Evolutionary conservation across 92 coral and sea anemone species (phyloP).

Genomic region (Paragorgia papillata): DNA sequence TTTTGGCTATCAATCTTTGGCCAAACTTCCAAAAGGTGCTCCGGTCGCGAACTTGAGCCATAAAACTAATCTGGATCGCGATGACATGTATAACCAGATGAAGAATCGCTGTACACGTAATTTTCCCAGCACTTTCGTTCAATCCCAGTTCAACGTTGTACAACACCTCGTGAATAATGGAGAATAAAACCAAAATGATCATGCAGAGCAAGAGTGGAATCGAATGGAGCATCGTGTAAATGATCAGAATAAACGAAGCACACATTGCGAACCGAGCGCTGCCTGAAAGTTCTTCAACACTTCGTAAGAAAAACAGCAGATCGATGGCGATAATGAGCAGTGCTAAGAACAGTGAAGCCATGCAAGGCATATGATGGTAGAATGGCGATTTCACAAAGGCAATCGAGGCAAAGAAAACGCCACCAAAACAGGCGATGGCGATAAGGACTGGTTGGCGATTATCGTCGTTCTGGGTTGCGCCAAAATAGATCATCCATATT

Average conservation of each 20-base stretch:
- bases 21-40: conserved; percentile 99
- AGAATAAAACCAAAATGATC: conserved; percentile 77
- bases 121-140: conserved; percentile 38
- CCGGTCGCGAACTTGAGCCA: conserved; percentile 99
- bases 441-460: conserved; percentile 66
- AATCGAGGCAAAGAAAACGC: conserved; percentile 67
- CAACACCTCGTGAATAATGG: conserved; percentile 88
- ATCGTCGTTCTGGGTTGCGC: conserved; percentile 53
- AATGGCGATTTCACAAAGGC: conserved; percentile 81
- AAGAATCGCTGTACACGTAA: conserved; percentile 72
- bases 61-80: conserved; percentile 91
- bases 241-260: conserved; percentile 86
- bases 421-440: conserved; percentile 75
- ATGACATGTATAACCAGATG: conserved; percentile 91
- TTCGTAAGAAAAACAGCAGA: conserved; percentile 68
- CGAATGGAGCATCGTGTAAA: conserved; percentile 92
- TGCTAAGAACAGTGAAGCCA: conserved; percentile 77
- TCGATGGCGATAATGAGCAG: conserved; percentile 76
- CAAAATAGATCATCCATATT: conserved; percentile 93
- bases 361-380: conserved; percentile 81
- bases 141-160: conserved; percentile 49
- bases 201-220: conserved; percentile 87
- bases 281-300: conserved; percentile 69
- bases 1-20: conserved; percentile 92
- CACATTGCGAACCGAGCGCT: conserved; percentile 90